Conservation (phyloP, 2,888 invertebrate species). For the Actias luna region DNA sequence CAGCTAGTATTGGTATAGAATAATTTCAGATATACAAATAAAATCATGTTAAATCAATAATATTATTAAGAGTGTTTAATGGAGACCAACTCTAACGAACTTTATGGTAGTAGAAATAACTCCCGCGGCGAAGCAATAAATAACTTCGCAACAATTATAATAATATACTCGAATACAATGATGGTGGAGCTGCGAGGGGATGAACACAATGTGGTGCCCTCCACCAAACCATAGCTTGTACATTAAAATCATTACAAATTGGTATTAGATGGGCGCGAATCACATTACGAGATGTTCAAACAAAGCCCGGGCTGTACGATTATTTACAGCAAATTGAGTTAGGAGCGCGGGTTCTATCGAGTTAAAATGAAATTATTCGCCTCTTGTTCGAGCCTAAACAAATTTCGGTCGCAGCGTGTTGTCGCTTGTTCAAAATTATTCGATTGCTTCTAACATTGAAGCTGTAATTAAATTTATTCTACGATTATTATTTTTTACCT, state of each 20-base stretch:
- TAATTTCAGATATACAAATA: too few relatives aligned
- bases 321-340: slow-evolving; percentile 64
- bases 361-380: slow-evolving; percentile 71
- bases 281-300: slow-evolving; percentile 53
- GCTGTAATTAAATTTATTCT: slow-evolving; percentile 37
- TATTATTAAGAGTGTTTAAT: neutral
- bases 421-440: slow-evolving; percentile 29
- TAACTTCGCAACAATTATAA: slow-evolving; percentile 56
- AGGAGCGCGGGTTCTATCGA: slow-evolving; percentile 55
- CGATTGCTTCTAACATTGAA: slow-evolving; percentile 30
- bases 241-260: slow-evolving; percentile 78
- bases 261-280: slow-evolving; percentile 62
- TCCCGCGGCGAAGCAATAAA: slow-evolving; percentile 55
- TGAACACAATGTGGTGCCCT: slow-evolving; percentile 47
- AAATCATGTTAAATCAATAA: too few relatives aligned
- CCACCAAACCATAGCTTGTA: slow-evolving; percentile 38
- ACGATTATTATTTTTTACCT: neutral
- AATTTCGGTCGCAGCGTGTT: slow-evolving; percentile 41
- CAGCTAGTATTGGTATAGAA: too few relatives aligned
- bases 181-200: slow-evolving; percentile 44
- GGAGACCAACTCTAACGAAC: neutral
- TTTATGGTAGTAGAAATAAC: slow-evolving; percentile 25
- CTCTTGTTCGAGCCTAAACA: slow-evolving; percentile 58
- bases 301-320: slow-evolving; percentile 46
- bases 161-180: slow-evolving; percentile 60